Evolutionary conservation across 1,140 invertebrate species (phyloP), one percentile per base, ranked within the genome.

Genomic region (Homarus americanus): DNA sequence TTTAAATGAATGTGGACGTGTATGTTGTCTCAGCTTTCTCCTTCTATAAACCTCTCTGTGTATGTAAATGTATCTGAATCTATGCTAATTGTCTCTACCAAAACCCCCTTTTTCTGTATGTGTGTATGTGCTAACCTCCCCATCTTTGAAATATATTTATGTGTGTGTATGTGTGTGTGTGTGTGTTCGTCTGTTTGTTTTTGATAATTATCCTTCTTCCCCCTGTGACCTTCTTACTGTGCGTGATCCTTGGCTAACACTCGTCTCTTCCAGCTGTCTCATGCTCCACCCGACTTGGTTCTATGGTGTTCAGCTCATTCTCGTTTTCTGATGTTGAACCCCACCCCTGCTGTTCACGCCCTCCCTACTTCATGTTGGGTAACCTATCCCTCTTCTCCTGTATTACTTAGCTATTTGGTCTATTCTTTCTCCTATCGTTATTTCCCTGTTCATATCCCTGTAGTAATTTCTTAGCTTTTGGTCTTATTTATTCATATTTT

Each of bases 301-400:
- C 80, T 83, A 58, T 83, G 80, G 80, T 83, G 80, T 69, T 83
- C 80, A 69, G 80, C 80, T 32, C 80, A 83, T 63, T 83, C 80
- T 66, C 80, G 63, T 40, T 83, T 83, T 66, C 80, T 83, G 80
- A 32, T 83, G 80, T 66, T 83, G 41, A 83, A 69, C 80, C 44
- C 58, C 79, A 9, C 28, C 36, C 75, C 75, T 41, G 34, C 36
- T 38, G 32, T n/a, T 44, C 20, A 34, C 12, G 75, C 41, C 17
- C 76, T 28, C 78, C 78, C 78, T 32, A 41, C 78, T 34, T 28
- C 78, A 2, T 53, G 78, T 32, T 80, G 78, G 78, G 78, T 80
- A 80, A 80, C 78, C 78, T 12, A 53, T 53, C 41, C 53, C 72
- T 32, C 15, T 58, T 58, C 53, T 58, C 20, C 53, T 24, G 5